These are phyloP conservation scores for Mallotus villosus DNA, from an alignment of 2,797 vertebrate genomes.

Conservation along the genomic window DNA sequence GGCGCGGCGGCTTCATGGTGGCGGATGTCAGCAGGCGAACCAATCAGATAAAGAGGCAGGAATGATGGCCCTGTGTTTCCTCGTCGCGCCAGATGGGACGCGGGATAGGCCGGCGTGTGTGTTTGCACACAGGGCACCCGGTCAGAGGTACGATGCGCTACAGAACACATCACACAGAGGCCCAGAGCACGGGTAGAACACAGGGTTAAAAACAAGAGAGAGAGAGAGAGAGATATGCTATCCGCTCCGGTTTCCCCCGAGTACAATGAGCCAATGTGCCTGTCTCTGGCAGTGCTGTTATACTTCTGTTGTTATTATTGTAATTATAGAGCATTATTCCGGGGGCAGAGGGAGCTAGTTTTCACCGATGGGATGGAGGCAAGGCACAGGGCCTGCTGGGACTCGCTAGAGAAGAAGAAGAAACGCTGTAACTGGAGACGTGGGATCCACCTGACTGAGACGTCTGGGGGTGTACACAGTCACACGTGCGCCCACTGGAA, in stretches of 20 bases:
- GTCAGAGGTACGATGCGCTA: neutral
- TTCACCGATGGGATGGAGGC: constrained; percentile 69
- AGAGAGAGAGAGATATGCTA: constrained; percentile 1
- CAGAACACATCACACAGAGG: neutral
- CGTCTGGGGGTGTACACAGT: constrained; percentile 10
- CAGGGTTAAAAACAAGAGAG: neutral
- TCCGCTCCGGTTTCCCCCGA: constrained; percentile 29
- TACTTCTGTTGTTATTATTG: constrained; percentile 69
- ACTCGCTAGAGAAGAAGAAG: constrained; percentile 58
- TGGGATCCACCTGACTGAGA: constrained; percentile 56
- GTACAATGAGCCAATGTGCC: constrained; percentile 31
- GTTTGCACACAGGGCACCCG: neutral
- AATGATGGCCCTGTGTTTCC: constrained; percentile 76
- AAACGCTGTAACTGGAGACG: constrained; percentile 55
- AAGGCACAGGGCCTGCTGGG: constrained; percentile 63
- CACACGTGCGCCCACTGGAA: constrained; percentile 9
- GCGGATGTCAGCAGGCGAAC: constrained; percentile 71
- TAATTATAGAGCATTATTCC: constrained; percentile 79
- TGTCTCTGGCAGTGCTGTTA: constrained; percentile 33
- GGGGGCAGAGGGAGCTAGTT: constrained; percentile 55
- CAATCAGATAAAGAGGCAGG: constrained; percentile 68
- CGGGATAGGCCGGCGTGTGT: constrained; percentile 6
- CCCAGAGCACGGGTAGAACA: too few relatives aligned
- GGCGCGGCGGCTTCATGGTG: constrained; percentile 50
- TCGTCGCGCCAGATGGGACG: constrained; percentile 70